Percentiles rank a stretch among this genome's conserved stretches.
These are phyloP conservation scores for Dissostichus mawsoni DNA, from an alignment of 2,113 vertebrate species.

Conservation along the genomic window DNA sequence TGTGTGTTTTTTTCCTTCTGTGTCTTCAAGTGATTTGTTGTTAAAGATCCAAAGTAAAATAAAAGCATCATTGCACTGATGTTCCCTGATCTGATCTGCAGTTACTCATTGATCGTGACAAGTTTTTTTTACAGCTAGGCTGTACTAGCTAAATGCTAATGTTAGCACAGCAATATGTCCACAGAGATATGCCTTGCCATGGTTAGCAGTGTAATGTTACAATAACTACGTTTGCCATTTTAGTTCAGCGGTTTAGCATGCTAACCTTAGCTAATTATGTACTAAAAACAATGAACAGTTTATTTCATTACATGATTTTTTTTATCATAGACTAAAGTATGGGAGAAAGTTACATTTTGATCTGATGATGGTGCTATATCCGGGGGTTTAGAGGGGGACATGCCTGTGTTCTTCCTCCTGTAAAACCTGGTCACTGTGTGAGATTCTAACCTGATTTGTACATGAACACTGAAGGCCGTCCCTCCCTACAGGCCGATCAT, in stretches of 20 bases:
- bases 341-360: background rate
- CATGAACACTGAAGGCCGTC: too few species aligned
- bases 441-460: background rate
- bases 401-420: background rate
- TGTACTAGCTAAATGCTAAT: background rate
- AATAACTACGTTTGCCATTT: too few species aligned
- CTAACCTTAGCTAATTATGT: background rate
- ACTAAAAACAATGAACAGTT: background rate
- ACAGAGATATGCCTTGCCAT: too few species aligned
- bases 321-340: background rate
- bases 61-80: background rate
- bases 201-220: background rate
- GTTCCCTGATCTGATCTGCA: background rate
- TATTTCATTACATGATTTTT: background rate
- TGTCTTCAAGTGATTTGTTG: background rate
- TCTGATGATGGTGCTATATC: background rate
- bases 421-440: background rate
- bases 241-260: background rate
- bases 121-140: background rate
- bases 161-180: background rate
- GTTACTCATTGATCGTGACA: slow-evolving; percentile 31
- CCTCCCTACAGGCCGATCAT: too few species aligned
- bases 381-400: too few species aligned
- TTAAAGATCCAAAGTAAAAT: background rate
- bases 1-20: background rate